phyloP scores from a whole-genome alignment of 2,113 vertebrate genomes.

The Condylura cristata region DNA sequence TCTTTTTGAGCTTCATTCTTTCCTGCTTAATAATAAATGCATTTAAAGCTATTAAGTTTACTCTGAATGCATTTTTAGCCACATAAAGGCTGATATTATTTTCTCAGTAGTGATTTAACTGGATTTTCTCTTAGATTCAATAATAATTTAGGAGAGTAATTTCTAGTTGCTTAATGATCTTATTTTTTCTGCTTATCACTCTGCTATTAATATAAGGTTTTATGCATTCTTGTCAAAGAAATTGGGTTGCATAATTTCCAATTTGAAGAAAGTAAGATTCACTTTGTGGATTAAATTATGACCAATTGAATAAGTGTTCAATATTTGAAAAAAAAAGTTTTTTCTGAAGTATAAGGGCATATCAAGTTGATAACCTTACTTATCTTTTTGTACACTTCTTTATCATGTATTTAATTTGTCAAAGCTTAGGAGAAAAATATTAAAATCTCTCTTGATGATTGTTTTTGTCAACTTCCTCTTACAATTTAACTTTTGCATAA shows the following conservation, averaged over 20 bases:
- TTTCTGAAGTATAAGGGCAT: background rate
- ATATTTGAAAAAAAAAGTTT: background rate
- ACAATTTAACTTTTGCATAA: background rate
- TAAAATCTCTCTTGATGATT: background rate
- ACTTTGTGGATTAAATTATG: constrained; percentile 1
- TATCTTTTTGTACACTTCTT: background rate
- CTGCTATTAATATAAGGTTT: background rate
- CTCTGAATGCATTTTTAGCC: background rate
- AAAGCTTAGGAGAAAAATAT: background rate
- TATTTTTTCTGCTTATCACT: background rate
- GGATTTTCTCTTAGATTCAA: constrained; percentile 4
- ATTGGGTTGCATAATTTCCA: background rate
- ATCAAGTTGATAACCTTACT: background rate
- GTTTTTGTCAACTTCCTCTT: constrained; percentile 11
- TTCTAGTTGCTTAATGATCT: background rate
- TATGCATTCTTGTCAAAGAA: background rate
- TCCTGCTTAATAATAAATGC: constrained; percentile 16
- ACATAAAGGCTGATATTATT: background rate
- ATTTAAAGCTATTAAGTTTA: background rate
- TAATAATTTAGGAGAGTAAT: background rate
- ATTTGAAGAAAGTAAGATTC: background rate
- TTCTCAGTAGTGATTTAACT: background rate
- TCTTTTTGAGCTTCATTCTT: background rate
- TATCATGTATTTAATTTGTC: constrained; percentile 22
- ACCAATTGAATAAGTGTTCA: background rate